Base-by-base conservation (phyloP, 2,888 invertebrate species). In the Agelastica alni region DNA sequence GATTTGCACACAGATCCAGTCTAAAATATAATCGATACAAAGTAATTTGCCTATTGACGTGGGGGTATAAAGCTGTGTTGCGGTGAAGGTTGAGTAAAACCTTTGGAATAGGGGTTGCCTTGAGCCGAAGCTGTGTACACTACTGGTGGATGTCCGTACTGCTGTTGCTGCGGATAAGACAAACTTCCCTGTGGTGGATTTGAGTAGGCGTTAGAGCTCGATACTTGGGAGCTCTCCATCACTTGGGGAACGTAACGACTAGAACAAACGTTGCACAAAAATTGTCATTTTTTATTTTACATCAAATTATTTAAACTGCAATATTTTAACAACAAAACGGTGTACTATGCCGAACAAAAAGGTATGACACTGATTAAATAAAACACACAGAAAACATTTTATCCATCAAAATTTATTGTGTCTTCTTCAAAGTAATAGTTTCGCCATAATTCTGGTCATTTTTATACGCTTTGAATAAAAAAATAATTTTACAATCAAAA, bases 81-180 rank as follows among this genome's bases (percentile, higher is more conserved):
- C 9, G 69, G 67, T 13, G 69, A 66, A 3, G 71, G 71, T 58
- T 73, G 73, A 17, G 68, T 69, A 52, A 70, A 76, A 31, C 69
- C 68, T 61, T 76, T 76, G 1, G 74, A 70, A 56, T 76, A 76
- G 4, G 75, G 75, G 56, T 76, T 76, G 31, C 61, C 70, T 60
- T 71, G 72, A 51, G 66, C 60, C n/a, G 67, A 57, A 16, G 63
- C 56, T 20, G 65, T 62, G 60, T 66, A 69, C n/a, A 65, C 64
- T 18, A 63, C 64, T 20, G 65, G 61, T 42, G 68, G 65, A 37
- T 70, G 66, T 36, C 59, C 57, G 51, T 68, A 68, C 52, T 72
- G 70, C 39, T 70, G 70, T 34, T 70, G 71, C 30, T 67, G 63
- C 9, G 67, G 68, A 56, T 72, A 73, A 16, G 71, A 66, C 37